Conservation (phyloP, 2,113 vertebrate genomes). For the Raja brachyura region DNA sequence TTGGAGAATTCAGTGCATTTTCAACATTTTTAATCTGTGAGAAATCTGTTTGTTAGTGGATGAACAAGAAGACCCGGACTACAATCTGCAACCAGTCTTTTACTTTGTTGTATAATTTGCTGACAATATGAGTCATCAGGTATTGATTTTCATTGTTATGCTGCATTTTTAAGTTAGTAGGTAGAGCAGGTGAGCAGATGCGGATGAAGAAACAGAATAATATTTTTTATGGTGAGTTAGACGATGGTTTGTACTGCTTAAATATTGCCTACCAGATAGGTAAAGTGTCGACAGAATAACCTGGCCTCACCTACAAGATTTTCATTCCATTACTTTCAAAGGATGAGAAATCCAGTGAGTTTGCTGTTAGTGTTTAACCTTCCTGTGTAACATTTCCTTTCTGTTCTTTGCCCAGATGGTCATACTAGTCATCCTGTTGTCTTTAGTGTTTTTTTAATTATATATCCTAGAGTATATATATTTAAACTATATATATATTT, state of each 20-base stretch:
- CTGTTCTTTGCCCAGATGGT: background rate
- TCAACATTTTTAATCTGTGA: no score
- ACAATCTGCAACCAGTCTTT: background rate
- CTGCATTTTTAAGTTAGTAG: background rate
- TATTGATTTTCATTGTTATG: background rate
- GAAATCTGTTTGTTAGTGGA: no score
- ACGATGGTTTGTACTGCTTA: background rate
- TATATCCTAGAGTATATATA: background rate
- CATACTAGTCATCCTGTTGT: background rate
- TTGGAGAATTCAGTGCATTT: no score
- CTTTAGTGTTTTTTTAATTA: background rate
- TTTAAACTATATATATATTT: no score
- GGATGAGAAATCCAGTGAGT: background rate
- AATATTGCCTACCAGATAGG: background rate
- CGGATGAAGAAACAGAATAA: background rate
- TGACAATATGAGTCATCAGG: background rate
- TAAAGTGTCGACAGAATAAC: background rate
- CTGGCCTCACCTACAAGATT: background rate
- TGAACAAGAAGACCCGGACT: no score
- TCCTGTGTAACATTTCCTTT: background rate
- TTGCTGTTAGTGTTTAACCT: background rate
- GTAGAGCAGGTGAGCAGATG: background rate
- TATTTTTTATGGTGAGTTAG: background rate
- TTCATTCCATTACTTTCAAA: background rate
- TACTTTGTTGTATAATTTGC: background rate